Conservation (phyloP, 2,888 invertebrate species). For the Aphidoletes aphidimyza region DNA sequence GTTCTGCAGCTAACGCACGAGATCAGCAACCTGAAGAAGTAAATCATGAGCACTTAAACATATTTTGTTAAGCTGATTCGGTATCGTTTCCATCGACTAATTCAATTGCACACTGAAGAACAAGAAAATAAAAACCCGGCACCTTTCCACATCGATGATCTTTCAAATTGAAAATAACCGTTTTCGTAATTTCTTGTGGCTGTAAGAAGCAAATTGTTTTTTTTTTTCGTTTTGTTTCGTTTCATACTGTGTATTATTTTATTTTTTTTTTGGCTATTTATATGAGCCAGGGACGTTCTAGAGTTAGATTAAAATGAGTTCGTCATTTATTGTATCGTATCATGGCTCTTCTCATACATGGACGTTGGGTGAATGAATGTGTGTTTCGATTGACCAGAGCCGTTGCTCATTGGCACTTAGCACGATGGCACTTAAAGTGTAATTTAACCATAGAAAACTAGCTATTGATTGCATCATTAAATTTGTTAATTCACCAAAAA, state of each 20-base stretch:
- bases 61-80: no score
- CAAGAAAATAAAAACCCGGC: background rate
- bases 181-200: background rate
- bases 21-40: no score
- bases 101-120: background rate
- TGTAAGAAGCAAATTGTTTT: no score
- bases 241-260: no score
- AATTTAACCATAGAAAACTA: background rate
- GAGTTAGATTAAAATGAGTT: background rate
- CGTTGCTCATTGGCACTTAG: background rate
- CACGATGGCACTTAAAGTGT: background rate
- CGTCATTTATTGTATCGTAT: background rate
- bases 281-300: no score
- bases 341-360: background rate
- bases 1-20: no score
- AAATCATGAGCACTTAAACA: no score
- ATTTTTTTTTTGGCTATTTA: no score
- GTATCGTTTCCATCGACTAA: no score
- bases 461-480: conserved; percentile 40
- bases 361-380: background rate
- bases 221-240: no score
- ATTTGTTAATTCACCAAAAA: conserved; percentile 21
- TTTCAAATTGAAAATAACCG: conserved; percentile 46
- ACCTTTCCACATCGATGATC: conserved; percentile 7
- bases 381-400: background rate